Evolutionary conservation across 2,113 vertebrate genomes (phyloP).

Genomic region (Muscicapa adusta): DNA sequence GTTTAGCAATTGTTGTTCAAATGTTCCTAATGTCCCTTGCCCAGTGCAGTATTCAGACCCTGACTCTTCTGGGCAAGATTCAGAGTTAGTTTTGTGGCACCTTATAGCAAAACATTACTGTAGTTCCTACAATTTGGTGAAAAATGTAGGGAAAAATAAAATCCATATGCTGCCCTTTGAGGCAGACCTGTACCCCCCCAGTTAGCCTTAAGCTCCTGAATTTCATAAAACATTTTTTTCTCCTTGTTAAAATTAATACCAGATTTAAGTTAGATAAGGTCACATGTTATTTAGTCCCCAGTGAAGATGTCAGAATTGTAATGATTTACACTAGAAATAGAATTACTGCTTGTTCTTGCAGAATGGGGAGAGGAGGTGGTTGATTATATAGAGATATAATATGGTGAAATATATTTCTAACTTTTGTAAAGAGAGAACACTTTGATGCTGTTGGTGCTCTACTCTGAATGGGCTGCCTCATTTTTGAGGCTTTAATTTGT

Average conservation of each 20-base stretch:
- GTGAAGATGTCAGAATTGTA: conserved; percentile 43
- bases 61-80: not conserved
- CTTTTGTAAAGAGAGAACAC: not conserved
- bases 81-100: not conserved
- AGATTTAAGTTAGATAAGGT: conserved; percentile 66
- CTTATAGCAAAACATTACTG: conserved; percentile 8
- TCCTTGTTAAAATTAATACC: conserved; percentile 60
- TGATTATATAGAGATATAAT: not conserved
- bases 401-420: not conserved
- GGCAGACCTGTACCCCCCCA: conserved; percentile 38
- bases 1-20: not conserved
- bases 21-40: not conserved
- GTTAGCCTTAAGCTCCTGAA: conserved; percentile 65
- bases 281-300: conserved; percentile 30
- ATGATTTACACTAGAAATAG: conserved; percentile 26
- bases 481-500: not conserved
- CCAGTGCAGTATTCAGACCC: not conserved
- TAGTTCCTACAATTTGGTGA: conserved; percentile 52
- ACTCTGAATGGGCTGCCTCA: not conserved
- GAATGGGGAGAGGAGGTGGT: not conserved
- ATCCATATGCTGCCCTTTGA: conserved; percentile 47
- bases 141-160: conserved; percentile 64
- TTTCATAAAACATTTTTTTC: conserved; percentile 58
- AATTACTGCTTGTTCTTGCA: not conserved
- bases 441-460: not conserved